Conservation (phyloP, 2,113 vertebrate species). For the Bubo blakistoni region DNA sequence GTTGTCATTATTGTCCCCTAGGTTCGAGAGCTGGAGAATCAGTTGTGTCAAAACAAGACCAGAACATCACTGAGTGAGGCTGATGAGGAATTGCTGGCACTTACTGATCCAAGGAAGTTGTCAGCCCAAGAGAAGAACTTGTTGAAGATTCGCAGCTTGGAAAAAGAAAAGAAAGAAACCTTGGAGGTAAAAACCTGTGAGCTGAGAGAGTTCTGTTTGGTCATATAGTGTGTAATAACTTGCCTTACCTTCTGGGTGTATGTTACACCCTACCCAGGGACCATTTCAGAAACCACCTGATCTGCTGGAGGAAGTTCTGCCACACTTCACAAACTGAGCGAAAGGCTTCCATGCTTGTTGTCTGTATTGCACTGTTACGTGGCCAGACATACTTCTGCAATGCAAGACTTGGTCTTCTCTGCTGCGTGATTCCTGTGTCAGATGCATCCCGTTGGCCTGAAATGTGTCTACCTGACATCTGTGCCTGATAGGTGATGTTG, state of each 20-base stretch:
- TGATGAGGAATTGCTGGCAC: slow-evolving; percentile 62
- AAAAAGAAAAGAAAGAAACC: slow-evolving; percentile 84
- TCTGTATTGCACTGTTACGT: background rate
- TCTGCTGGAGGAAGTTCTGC: background rate
- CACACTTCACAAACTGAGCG: background rate
- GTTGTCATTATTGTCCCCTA: slow-evolving; percentile 20
- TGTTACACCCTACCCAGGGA: background rate
- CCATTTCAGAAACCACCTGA: background rate
- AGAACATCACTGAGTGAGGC: slow-evolving; percentile 27
- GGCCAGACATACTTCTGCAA: background rate
- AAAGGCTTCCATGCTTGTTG: background rate
- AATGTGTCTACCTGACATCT: background rate
- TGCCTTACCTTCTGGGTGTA: background rate
- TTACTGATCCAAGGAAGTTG: slow-evolving; percentile 62
- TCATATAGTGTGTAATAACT: background rate
- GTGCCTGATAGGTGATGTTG: background rate
- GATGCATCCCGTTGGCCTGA: background rate
- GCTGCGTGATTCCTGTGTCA: background rate
- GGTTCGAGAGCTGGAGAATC: slow-evolving; percentile 89
- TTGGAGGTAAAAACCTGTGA: slow-evolving; percentile 76
- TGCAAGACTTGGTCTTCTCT: background rate
- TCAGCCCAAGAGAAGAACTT: slow-evolving; percentile 81
- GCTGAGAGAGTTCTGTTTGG: background rate
- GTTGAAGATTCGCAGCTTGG: slow-evolving; percentile 80
- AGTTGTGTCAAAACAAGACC: slow-evolving; percentile 71